These are phyloP conservation scores for Phrynocephalus guinanensis DNA, from an alignment of 2,797 vertebrate species.

Conservation along the genomic window DNA sequence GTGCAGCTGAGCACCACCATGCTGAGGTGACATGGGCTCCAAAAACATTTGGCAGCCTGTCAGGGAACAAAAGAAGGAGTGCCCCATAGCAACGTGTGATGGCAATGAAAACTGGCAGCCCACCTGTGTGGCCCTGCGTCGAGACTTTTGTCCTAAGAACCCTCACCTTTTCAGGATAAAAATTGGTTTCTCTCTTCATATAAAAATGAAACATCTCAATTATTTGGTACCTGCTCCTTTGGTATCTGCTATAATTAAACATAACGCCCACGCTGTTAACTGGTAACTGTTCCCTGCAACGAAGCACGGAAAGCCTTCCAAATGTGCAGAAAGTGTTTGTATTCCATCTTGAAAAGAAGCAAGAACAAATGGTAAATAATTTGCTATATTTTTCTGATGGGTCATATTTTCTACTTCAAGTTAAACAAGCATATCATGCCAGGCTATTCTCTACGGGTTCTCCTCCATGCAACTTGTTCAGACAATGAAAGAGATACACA, in stretches of 20 bases:
- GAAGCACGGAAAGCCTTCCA: accelerated
- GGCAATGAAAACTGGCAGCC: neutral
- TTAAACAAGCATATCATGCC: neutral
- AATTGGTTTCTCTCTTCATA: neutral
- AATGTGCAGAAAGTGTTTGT: accelerated
- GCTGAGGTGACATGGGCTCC: neutral
- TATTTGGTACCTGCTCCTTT: slow-evolving; percentile 49
- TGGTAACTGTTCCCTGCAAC: slow-evolving; percentile 51
- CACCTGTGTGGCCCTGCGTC: slow-evolving; percentile 11
- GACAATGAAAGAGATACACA: neutral
- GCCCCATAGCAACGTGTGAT: neutral
- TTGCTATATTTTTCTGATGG: neutral
- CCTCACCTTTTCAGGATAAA: slow-evolving; percentile 11
- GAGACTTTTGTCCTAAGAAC: slow-evolving; percentile 16
- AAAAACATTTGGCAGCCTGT: neutral
- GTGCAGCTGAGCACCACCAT: neutral
- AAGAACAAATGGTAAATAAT: neutral
- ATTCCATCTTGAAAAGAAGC: neutral
- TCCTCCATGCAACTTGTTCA: neutral
- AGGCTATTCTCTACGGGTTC: neutral
- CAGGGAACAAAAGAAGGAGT: neutral
- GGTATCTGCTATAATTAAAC: slow-evolving; percentile 59
- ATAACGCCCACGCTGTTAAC: slow-evolving; percentile 30
- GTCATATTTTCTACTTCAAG: slow-evolving; percentile 21
- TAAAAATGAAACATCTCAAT: slow-evolving; percentile 33